Evolutionary conservation across 2,797 vertebrate species (phyloP).

Genomic region (Sebastes vulpes): DNA sequence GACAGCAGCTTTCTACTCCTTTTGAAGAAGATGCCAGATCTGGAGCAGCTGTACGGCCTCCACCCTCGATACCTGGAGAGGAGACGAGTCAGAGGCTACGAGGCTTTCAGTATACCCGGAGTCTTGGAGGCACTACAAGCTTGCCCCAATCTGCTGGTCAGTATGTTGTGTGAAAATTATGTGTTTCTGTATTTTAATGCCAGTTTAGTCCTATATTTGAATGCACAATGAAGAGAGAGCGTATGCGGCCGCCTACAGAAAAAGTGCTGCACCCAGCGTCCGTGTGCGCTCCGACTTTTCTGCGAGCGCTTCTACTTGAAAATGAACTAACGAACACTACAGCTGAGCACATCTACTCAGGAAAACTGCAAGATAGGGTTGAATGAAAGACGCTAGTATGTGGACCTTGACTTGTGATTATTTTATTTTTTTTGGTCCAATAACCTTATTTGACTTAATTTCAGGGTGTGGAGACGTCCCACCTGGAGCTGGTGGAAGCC

Average conservation of each 20-base stretch:
- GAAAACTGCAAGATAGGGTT: background rate
- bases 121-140: constrained; percentile 96
- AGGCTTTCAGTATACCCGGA: constrained; percentile 98
- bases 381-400: background rate
- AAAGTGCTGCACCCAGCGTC: no score
- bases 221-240: no score
- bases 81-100: constrained; percentile 94
- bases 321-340: background rate
- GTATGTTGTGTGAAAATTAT: constrained; percentile 16
- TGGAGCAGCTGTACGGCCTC: constrained; percentile 98
- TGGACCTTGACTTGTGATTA: background rate
- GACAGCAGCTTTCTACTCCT: constrained; percentile 96
- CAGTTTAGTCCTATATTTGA: no score
- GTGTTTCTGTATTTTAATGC: no score
- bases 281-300: no score
- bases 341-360: background rate
- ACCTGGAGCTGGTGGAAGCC: constrained; percentile 97
- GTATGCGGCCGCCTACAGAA: no score
- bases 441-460: constrained; percentile 16
- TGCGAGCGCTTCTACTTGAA: no score
- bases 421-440: no score
- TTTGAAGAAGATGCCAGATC: constrained; percentile 98
- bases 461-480: constrained; percentile 98
- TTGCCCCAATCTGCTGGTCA: constrained; percentile 95
- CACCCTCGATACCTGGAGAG: constrained; percentile 97